Base-by-base conservation (phyloP, 2,888 invertebrate species). In the Ischnus inquisitorius region DNA sequence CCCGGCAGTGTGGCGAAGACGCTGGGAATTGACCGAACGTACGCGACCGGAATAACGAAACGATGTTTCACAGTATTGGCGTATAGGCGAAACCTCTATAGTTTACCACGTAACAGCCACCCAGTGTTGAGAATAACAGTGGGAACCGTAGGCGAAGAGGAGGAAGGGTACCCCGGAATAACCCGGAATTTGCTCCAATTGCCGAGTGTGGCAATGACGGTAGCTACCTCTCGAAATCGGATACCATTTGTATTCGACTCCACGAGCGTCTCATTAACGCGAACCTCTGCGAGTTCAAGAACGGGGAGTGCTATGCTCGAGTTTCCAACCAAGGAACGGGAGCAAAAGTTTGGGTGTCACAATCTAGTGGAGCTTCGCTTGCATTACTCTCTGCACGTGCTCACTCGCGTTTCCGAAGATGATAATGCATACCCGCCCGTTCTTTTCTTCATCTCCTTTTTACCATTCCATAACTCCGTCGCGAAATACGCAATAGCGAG, bases 201-300 rank as follows among this genome's bases (percentile, higher is more conserved):
- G 81, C 65, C 41, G 57, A 64, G 78, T 75, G 81, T 75, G 74
- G 75, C 81, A 81, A 84, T 84, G 84, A 79, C 65, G 78, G 43
- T 82, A 71, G 79, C 81, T 79, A 65, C 84, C 78, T 81, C 84
- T 67, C 64, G 81, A 81, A 84, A 84, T 81, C 78, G 78, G 75
- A 84, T 82, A 84, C 81, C 79, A 84, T 84, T 84, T 82, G 84
- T 84, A 84, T 84, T 84, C 84, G 78, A 39, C 71, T 75, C 81
- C 78, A 84, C 84, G 84, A 82, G 69, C 84, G 81, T 57, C 84
- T 84, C 84, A 84, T 84, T 84, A 84, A 81, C 81, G 84, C 81
- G 78, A 78, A 54, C 81, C 81, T 64, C 75, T 78, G 75, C 75
- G 57, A 84, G 75, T 82, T 82, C 75, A 81, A 74, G 78, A 75